Evolutionary conservation across 2,113 vertebrate genomes (phyloP).

Genomic region (Hippocampus mohnikei): DNA sequence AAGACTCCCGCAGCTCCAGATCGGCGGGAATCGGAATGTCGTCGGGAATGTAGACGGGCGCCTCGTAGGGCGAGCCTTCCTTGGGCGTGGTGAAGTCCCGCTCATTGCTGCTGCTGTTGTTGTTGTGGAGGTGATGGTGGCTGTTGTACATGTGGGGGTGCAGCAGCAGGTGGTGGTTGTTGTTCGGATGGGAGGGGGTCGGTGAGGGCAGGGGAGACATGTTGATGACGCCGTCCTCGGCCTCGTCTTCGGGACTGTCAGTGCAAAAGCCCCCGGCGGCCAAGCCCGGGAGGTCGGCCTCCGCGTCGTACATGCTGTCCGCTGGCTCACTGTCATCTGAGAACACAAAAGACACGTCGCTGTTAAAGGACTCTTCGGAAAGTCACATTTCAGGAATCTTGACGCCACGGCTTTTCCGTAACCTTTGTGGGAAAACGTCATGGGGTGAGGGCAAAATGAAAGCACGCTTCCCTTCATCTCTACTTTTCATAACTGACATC

Average conservation of each 20-base stretch:
- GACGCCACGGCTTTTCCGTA: no score
- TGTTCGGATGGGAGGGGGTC: constrained; percentile 74
- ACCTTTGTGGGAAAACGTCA: no score
- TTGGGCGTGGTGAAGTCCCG: constrained; percentile 98
- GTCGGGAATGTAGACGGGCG: constrained; percentile 98
- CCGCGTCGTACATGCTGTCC: constrained; percentile 90
- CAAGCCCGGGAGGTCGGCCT: constrained; percentile 81
- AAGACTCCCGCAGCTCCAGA: constrained; percentile 96
- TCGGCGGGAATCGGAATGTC: constrained; percentile 95
- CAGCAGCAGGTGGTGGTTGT: constrained; percentile 61
- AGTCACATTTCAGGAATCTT: no score
- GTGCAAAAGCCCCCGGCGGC: constrained; percentile 77
- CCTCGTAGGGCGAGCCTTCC: constrained; percentile 97
- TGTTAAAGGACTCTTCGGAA: background rate
- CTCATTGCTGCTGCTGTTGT: constrained; percentile 65
- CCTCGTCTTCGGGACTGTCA: constrained; percentile 82
- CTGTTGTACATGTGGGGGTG: constrained; percentile 73
- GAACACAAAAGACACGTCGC: background rate
- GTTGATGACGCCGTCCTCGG: constrained; percentile 82
- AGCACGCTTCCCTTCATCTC: no score
- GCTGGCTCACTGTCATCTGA: constrained; percentile 92
- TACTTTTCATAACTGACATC: no score
- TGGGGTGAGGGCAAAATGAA: no score
- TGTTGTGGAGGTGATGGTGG: constrained; percentile 77
- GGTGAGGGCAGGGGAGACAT: constrained; percentile 91